phyloP scores from a whole-genome alignment of 2,888 invertebrate genomes.

The Brachylomia viminalis region DNA sequence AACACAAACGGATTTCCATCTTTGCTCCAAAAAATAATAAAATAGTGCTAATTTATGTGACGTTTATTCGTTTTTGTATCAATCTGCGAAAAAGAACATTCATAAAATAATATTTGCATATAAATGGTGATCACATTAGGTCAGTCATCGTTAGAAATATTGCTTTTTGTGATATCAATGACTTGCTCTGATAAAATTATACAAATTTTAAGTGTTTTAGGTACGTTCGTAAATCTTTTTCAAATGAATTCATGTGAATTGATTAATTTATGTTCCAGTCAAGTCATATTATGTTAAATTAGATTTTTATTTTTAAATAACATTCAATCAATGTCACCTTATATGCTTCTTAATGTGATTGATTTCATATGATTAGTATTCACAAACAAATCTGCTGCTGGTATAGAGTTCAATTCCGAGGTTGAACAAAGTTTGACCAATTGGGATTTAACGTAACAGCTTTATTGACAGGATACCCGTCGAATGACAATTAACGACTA shows the following conservation, averaged over 20 bases:
- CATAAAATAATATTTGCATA: constrained; percentile 56
- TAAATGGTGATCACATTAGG: constrained; percentile 62
- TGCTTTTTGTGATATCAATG: constrained; percentile 51
- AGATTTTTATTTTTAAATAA: background rate
- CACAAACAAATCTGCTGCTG: background rate
- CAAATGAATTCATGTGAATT: constrained; percentile 17
- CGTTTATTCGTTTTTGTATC: constrained; percentile 54
- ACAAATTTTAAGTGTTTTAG: constrained; percentile 24
- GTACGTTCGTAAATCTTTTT: constrained; percentile 20
- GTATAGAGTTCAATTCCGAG: background rate
- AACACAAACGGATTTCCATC: constrained; percentile 17
- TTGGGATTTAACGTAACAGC: too few species aligned
- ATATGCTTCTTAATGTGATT: background rate
- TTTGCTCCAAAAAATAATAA: constrained; percentile 36
- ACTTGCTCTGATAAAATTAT: constrained; percentile 35
- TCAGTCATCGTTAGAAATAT: constrained; percentile 53
- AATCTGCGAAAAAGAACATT: constrained; percentile 42
- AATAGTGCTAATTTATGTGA: constrained; percentile 61
- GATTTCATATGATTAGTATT: background rate
- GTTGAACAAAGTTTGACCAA: background rate
- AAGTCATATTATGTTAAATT: background rate
- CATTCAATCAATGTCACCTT: background rate
- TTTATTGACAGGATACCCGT: background rate
- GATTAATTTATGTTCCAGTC: constrained; percentile 1
- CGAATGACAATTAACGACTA: background rate